These are phyloP conservation scores for Equus przewalskii DNA, from an alignment of 2,113 vertebrate species.

Conservation along the genomic window DNA sequence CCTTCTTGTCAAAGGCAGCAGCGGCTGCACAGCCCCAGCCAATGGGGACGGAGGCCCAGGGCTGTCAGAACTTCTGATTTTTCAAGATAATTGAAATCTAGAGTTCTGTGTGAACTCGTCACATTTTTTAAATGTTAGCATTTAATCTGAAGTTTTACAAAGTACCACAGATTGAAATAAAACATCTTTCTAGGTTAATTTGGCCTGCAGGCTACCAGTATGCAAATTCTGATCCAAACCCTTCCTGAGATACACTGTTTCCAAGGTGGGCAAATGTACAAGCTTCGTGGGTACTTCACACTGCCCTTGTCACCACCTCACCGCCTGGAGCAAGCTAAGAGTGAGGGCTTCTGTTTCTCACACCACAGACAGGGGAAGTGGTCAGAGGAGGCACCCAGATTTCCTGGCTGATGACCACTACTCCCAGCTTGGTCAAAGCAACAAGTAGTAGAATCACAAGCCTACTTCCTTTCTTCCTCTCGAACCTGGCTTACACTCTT, in stretches of 20 bases:
- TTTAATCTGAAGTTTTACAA: neutral
- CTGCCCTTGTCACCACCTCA: neutral
- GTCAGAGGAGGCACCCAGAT: neutral
- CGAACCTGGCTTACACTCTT: neutral
- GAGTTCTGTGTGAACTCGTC: neutral
- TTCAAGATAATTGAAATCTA: neutral
- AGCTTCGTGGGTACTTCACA: fast-evolving
- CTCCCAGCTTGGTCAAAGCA: neutral
- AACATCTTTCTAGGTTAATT: neutral
- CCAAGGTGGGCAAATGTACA: neutral
- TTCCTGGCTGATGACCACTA: neutral
- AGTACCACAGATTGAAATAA: neutral
- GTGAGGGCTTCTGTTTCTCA: neutral
- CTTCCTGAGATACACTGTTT: neutral
- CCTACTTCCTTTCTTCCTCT: neutral
- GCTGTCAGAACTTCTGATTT: neutral
- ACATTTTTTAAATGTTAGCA: neutral
- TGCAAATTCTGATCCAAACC: neutral
- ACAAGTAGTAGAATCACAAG: neutral
- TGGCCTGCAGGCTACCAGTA: neutral
- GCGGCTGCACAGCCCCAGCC: neutral
- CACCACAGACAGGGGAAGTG: neutral
- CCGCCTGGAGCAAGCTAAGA: neutral
- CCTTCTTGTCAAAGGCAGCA: neutral
- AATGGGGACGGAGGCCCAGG: neutral